Conservation (phyloP, 1,140 invertebrate genomes). For the Ectropis grisescens region DNA sequence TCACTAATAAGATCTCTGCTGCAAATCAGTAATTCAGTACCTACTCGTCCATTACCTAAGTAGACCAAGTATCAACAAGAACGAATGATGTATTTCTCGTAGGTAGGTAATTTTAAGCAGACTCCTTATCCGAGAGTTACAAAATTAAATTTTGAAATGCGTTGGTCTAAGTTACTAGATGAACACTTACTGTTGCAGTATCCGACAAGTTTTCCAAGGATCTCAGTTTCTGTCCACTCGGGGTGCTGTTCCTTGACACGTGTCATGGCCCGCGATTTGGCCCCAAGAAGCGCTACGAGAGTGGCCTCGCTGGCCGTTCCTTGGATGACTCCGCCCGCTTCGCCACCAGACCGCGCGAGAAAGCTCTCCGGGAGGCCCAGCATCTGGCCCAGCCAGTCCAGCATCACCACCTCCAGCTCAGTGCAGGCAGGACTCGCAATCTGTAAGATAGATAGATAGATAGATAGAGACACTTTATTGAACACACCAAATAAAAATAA, state of each 20-base stretch:
- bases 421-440: constrained; percentile 97
- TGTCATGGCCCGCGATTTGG: constrained; percentile 83
- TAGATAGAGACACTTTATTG: too few relatives aligned
- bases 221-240: constrained; percentile 85
- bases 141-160: too few relatives aligned
- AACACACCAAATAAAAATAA: too few relatives aligned
- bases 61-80: too few relatives aligned
- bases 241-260: constrained; percentile 79
- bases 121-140: too few relatives aligned
- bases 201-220: constrained; percentile 89
- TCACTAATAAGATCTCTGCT: too few relatives aligned
- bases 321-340: constrained; percentile 93
- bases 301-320: constrained; percentile 92
- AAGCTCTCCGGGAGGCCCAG: constrained; percentile 92
- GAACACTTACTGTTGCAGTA: constrained; percentile 77
- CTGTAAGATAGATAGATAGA: too few relatives aligned
- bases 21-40: too few relatives aligned
- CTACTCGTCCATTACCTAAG: too few relatives aligned
- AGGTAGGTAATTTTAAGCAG: too few relatives aligned
- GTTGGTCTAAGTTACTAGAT: too few relatives aligned
- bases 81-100: too few relatives aligned
- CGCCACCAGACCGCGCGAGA: constrained; percentile 83
- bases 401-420: constrained; percentile 95
- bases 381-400: constrained; percentile 98
- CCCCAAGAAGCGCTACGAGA: constrained; percentile 89